Evolutionary conservation across 2,888 invertebrate species (phyloP), one percentile per base, ranked within the genome.

Genomic region (Urechis unicinctus): DNA sequence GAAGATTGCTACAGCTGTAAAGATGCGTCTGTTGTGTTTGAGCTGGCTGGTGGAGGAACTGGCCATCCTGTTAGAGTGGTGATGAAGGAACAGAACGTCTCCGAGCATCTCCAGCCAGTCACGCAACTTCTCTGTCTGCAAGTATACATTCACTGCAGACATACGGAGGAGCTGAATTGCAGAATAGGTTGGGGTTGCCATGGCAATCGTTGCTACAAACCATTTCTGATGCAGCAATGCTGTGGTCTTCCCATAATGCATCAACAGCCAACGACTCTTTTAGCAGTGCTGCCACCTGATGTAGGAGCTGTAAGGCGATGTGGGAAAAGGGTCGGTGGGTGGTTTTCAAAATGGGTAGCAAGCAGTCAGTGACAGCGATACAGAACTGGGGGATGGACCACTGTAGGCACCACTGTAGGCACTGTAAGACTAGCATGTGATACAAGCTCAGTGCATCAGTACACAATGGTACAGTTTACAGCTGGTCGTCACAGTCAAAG

Each of bases 351-450:
- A 67, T 56, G 0, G 71, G 72, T 21, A 73, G 57, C 0, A 66
- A 58, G 50, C 63, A 68, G 57, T 71, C 68, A 47, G 73, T 56
- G 26, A 70, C 61, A n/a, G 60, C 56, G n/a, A 69, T 60, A 58
- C 70, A 70, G 60, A 69, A 71, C 63, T 74, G 74, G 4, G 74
- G 72, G 13, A 72, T 57, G 6, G 72, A 69, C 61, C 75, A 66
- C 66, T 74, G 76, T 31, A 68, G 60, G 55, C 66, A 67, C 60
- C 73, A n/a, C n/a, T n/a, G n/a, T n/a, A n/a, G n/a, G n/a, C n/a
- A n/a, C n/a, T n/a, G n/a, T n/a, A n/a, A n/a, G n/a, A n/a, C n/a
- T n/a, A n/a, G n/a, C n/a, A n/a, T n/a, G n/a, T n/a, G n/a, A n/a
- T n/a, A n/a, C n/a, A n/a, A n/a, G n/a, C n/a, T n/a, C n/a, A n/a